These are phyloP conservation scores for Drosophila acutilabella DNA, from an alignment of 2,888 invertebrate genomes.

Conservation along the genomic window DNA sequence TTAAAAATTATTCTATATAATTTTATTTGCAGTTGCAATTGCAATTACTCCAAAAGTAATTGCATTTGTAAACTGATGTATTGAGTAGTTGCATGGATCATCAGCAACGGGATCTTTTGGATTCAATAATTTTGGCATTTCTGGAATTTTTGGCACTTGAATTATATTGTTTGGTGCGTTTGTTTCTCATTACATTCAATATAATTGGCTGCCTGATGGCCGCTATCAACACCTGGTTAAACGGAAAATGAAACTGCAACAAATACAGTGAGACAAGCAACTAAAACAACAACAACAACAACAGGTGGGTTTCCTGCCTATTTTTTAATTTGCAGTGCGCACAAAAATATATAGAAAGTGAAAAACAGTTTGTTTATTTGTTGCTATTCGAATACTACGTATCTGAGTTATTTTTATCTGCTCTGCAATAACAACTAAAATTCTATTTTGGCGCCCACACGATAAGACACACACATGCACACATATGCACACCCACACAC, in stretches of 20 bases:
- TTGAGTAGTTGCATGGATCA: slow-evolving; percentile 35
- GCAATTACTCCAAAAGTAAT: too few species aligned
- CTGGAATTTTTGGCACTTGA: slow-evolving; percentile 34
- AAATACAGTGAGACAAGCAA: slow-evolving; percentile 17
- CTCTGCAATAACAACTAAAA: slow-evolving; percentile 23
- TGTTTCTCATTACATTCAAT: slow-evolving; percentile 18
- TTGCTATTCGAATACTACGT: not conserved
- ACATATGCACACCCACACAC: slow-evolving; percentile 2
- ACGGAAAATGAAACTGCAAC: slow-evolving; percentile 2
- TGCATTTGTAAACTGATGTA: not conserved
- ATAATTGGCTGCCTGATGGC: slow-evolving; percentile 21
- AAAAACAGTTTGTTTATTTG: slow-evolving; percentile 31
- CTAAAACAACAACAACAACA: slow-evolving; percentile 57
- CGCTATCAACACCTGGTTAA: slow-evolving; percentile 10
- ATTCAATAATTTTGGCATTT: slow-evolving; percentile 29
- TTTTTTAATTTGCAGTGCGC: slow-evolving; percentile 3
- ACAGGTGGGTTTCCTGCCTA: slow-evolving; percentile 60
- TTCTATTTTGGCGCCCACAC: slow-evolving; percentile 64
- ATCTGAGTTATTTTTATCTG: slow-evolving; percentile 39
- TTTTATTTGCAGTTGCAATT: not conserved
- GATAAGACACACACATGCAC: slow-evolving; percentile 19
- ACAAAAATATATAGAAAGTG: slow-evolving; percentile 33
- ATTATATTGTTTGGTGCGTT: slow-evolving; percentile 26
- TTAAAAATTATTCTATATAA: not conserved
- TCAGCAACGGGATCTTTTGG: slow-evolving; percentile 27